Conservation (phyloP, 2,888 invertebrate species). For the Dryocosmus kuriphilus region DNA sequence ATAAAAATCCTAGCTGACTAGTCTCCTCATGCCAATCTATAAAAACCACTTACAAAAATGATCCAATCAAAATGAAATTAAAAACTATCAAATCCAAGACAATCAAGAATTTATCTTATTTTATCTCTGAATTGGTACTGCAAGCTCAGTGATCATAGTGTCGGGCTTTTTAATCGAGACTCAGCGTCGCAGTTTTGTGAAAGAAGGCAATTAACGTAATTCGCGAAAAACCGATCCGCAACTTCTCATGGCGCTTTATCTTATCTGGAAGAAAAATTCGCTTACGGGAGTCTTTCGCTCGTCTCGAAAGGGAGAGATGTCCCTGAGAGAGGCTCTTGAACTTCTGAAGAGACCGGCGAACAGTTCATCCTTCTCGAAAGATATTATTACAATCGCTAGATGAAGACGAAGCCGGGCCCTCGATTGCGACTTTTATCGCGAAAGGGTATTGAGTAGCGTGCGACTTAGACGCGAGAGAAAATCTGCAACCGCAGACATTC, state of each 20-base stretch:
- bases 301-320: conserved; percentile 64
- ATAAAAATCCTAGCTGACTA: conserved; percentile 49
- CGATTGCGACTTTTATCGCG: conserved; percentile 61
- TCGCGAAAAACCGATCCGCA: conserved; percentile 28
- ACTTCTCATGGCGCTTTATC: conserved; percentile 65
- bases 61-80: not conserved
- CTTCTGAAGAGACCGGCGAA: conserved; percentile 65
- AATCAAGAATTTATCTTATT: too few species aligned
- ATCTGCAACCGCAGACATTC: conserved; percentile 14
- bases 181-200: not conserved
- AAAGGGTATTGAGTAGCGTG: conserved; percentile 75
- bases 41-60: not conserved
- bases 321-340: conserved; percentile 77
- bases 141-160: not conserved
- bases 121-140: too few species aligned
- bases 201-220: conserved; percentile 10
- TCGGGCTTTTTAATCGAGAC: not conserved
- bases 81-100: not conserved
- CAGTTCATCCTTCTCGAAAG: conserved; percentile 68
- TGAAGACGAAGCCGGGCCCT: conserved; percentile 52
- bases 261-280: conserved; percentile 75
- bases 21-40: conserved; percentile 24
- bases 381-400: conserved; percentile 75
- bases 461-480: conserved; percentile 59
- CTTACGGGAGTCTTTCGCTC: conserved; percentile 66